Evolutionary conservation across 2,888 invertebrate species (phyloP).

Genomic region (Brenthis hecate): DNA sequence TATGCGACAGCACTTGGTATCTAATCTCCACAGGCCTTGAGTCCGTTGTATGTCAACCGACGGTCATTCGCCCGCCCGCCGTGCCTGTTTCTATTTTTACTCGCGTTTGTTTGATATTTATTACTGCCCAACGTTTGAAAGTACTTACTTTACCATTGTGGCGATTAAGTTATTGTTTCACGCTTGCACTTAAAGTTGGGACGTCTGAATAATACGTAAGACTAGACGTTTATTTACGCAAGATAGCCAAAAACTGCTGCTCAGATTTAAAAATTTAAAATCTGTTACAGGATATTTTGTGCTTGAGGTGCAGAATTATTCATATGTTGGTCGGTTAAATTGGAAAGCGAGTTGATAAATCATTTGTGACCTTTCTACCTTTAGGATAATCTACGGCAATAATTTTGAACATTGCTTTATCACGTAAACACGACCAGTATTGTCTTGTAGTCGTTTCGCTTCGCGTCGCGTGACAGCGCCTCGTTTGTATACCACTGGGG

Average conservation of each 20-base stretch:
- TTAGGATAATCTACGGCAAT: constrained; percentile 44
- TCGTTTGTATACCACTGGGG: constrained; percentile 57
- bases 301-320: background rate
- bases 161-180: constrained; percentile 61
- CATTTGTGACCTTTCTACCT: constrained; percentile 21
- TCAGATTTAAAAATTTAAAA: background rate
- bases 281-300: background rate
- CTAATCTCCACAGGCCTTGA: constrained; percentile 79
- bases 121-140: constrained; percentile 53
- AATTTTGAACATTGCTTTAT: constrained; percentile 68
- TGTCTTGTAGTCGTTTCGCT: constrained; percentile 64
- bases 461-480: constrained; percentile 63
- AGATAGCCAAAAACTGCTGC: too few relatives aligned
- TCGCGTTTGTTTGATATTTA: constrained; percentile 74
- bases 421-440: constrained; percentile 65
- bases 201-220: constrained; percentile 1
- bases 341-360: constrained; percentile 27
- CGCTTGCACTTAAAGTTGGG: constrained; percentile 38
- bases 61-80: constrained; percentile 74
- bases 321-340: background rate
- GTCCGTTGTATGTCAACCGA: constrained; percentile 78
- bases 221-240: background rate
- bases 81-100: constrained; percentile 74
- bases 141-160: constrained; percentile 54
- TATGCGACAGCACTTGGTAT: constrained; percentile 70